A percentile compares a stretch with the other conserved stretches of the same genome.
Conservation (phyloP, 2,888 invertebrate species). For the Osmoderma eremita region DNA sequence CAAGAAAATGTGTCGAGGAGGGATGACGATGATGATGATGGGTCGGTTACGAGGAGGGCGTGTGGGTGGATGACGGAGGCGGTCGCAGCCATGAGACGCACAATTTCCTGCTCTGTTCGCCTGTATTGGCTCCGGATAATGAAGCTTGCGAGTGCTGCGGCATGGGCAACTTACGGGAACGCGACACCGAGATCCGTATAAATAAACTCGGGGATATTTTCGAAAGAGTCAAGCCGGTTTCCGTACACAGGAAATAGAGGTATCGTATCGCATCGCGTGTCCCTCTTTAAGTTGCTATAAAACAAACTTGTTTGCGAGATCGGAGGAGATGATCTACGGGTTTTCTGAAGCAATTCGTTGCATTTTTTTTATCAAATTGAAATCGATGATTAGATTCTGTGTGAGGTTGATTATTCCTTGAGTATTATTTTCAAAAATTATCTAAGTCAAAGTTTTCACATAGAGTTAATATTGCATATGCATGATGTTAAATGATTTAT, state of each 20-base stretch:
- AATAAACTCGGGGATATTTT: slow-evolving; percentile 35
- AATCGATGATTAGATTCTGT: too few species aligned
- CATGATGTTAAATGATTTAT: too few species aligned
- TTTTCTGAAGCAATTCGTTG: not conserved
- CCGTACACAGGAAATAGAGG: slow-evolving; percentile 36
- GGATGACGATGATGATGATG: slow-evolving; percentile 30
- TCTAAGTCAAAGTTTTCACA: too few species aligned
- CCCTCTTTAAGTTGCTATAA: slow-evolving; percentile 30
- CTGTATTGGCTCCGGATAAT: slow-evolving; percentile 24
- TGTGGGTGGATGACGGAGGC: not conserved
- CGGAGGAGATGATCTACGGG: not conserved
- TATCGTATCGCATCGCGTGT: slow-evolving; percentile 16
- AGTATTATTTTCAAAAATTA: too few species aligned
- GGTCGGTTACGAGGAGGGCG: slow-evolving; percentile 23
- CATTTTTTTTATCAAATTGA: not conserved
- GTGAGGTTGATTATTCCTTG: too few species aligned
- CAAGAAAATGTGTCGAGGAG: slow-evolving; percentile 28
- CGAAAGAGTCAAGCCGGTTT: slow-evolving; percentile 24
- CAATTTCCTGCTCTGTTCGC: slow-evolving; percentile 35
- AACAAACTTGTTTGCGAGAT: slow-evolving; percentile 22
- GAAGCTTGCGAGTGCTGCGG: not conserved
- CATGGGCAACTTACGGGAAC: slow-evolving; percentile 22
- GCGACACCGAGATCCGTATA: slow-evolving; percentile 29
- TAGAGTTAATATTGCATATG: too few species aligned
- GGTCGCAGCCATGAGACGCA: slow-evolving; percentile 30